phyloP scores from a whole-genome alignment of 2,888 invertebrate genomes.

The Dicycla oo region DNA sequence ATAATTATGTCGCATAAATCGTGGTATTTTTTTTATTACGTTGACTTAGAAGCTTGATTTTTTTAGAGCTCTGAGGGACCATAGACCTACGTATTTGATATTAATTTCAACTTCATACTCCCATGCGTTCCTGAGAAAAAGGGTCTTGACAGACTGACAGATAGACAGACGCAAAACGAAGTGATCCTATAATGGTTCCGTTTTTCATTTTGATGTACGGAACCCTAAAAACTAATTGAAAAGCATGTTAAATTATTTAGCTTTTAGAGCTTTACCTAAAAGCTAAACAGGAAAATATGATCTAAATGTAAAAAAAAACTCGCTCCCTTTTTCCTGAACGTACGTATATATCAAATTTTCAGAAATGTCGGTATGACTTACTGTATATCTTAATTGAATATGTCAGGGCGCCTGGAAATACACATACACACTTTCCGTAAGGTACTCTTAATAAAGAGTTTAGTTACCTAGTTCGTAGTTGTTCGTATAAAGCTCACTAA shows the following conservation, averaged over 20 bases:
- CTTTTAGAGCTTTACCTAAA: background rate
- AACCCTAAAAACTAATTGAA: background rate
- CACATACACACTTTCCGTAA: background rate
- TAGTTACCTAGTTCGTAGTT: background rate
- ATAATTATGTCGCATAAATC: no score
- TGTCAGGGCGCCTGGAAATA: background rate
- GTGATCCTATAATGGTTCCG: no score
- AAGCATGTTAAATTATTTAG: background rate
- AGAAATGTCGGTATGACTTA: background rate
- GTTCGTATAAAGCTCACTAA: conserved; percentile 63
- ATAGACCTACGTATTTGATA: no score
- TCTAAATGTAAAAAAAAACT: background rate
- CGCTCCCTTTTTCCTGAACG: background rate
- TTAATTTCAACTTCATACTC: no score
- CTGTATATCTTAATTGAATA: no score
- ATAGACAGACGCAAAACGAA: no score
- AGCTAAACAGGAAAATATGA: background rate
- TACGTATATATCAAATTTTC: background rate
- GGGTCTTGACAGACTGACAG: no score
- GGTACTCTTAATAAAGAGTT: background rate
- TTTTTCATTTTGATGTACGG: no score
- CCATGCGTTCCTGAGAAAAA: no score
- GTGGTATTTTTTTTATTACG: no score
- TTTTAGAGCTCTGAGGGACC: no score
- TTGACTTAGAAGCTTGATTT: no score